Conservation (phyloP, 2,113 vertebrate species). For the Brienomyrus brachyistius region DNA sequence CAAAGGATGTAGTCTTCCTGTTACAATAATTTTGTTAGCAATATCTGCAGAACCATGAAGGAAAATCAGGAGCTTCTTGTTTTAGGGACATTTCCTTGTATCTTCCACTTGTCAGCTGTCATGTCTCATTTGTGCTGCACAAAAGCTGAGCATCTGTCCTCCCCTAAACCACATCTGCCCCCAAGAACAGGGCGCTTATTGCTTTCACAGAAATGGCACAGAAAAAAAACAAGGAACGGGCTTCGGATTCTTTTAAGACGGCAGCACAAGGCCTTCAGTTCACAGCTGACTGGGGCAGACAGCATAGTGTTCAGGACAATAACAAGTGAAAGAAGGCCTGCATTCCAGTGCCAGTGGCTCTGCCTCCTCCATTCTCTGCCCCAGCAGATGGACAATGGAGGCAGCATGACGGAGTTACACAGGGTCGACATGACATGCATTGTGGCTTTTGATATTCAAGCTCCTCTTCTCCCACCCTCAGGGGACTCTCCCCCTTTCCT, state of each 20-base stretch:
- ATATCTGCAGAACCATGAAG: not conserved
- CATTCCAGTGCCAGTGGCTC: not conserved
- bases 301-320: slow-evolving; percentile 7
- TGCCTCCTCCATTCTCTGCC: not conserved
- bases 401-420: not conserved
- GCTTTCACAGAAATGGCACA: not conserved
- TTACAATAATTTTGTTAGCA: not conserved
- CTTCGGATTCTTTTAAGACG: not conserved
- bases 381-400: slow-evolving; percentile 25
- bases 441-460: slow-evolving; percentile 23
- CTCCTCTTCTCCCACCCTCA: not conserved
- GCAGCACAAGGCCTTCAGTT: not conserved
- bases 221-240: not conserved
- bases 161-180: slow-evolving; percentile 4
- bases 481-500: not conserved
- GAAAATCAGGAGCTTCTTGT: not conserved
- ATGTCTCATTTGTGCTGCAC: not conserved
- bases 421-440: not conserved
- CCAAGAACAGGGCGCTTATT: not conserved
- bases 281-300: not conserved
- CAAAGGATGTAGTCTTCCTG: not conserved
- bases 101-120: slow-evolving; percentile 10
- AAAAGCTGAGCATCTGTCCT: not conserved
- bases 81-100: not conserved
- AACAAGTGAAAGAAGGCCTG: not conserved